phyloP scores from a whole-genome alignment of 2,113 vertebrate species.

The Nesoenas mayeri region DNA sequence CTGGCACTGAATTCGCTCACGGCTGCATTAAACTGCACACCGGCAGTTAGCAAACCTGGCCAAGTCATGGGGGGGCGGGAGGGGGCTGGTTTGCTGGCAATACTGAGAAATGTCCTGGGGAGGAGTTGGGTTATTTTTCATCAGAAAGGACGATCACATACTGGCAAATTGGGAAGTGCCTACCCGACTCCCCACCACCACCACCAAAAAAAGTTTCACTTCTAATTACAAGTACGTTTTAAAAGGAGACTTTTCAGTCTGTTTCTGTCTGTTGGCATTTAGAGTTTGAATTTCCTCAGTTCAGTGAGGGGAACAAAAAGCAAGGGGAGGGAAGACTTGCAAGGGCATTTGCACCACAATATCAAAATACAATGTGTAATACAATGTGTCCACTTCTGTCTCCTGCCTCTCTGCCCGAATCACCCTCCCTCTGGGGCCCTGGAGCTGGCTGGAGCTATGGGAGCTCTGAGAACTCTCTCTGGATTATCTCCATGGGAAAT shows the following conservation, averaged over 20 bases:
- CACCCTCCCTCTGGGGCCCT: neutral
- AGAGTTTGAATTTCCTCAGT: neutral
- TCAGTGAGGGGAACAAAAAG: neutral
- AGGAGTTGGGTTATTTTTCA: neutral
- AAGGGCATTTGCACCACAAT: accelerated
- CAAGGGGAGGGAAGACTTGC: neutral
- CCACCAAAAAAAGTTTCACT: neutral
- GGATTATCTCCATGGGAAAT: neutral
- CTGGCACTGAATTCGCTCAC: neutral
- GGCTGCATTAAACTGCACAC: neutral
- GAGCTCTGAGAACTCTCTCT: neutral
- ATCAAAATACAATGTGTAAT: neutral
- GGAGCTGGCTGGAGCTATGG: neutral
- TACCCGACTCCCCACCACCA: no score
- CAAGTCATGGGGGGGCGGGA: neutral
- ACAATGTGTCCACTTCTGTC: neutral
- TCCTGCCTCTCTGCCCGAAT: neutral
- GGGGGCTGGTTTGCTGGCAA: neutral
- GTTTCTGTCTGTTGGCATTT: neutral
- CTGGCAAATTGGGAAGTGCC: neutral
- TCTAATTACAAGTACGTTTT: neutral
- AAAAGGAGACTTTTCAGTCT: neutral
- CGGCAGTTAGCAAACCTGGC: neutral
- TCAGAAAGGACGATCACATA: neutral
- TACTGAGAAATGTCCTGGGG: neutral